These are phyloP conservation scores for Pemphigus obesinymphae DNA, from an alignment of 1,140 invertebrate genomes.

Conservation along the genomic window DNA sequence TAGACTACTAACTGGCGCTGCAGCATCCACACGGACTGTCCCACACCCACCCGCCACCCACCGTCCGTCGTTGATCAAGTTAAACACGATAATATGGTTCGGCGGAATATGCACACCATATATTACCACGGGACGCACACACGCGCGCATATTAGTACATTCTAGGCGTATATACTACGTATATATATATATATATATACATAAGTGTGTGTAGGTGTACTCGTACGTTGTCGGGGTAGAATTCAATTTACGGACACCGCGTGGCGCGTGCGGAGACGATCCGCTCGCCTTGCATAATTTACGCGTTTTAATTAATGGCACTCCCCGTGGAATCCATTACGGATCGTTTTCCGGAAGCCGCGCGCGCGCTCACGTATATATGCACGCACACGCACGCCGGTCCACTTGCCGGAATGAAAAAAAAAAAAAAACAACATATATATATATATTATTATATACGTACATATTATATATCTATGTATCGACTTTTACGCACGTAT, in stretches of 20 bases:
- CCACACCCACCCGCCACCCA: background rate
- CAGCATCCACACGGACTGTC: too few species aligned
- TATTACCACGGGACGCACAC: background rate
- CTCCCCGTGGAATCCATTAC: slow-evolving; percentile 39
- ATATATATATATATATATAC: background rate
- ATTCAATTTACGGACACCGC: slow-evolving; percentile 30
- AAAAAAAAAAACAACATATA: background rate
- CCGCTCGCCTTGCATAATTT: slow-evolving; percentile 39
- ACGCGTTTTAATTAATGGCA: slow-evolving; percentile 40
- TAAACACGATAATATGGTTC: slow-evolving; percentile 12
- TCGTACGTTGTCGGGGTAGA: background rate
- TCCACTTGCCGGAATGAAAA: background rate
- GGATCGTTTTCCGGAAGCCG: slow-evolving; percentile 29
- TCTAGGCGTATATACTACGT: too few species aligned
- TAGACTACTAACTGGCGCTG: background rate
- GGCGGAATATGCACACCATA: background rate
- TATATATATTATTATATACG: too few species aligned
- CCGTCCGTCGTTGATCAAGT: background rate
- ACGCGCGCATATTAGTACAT: background rate
- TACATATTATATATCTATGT: too few species aligned
- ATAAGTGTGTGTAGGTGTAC: background rate
- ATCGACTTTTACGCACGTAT: too few species aligned
- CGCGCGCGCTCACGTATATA: too few species aligned
- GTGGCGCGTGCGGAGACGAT: background rate
- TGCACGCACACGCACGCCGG: background rate